These are phyloP conservation scores for Myripristis jacobus DNA, from an alignment of 2,797 vertebrate genomes.

Conservation along the genomic window DNA sequence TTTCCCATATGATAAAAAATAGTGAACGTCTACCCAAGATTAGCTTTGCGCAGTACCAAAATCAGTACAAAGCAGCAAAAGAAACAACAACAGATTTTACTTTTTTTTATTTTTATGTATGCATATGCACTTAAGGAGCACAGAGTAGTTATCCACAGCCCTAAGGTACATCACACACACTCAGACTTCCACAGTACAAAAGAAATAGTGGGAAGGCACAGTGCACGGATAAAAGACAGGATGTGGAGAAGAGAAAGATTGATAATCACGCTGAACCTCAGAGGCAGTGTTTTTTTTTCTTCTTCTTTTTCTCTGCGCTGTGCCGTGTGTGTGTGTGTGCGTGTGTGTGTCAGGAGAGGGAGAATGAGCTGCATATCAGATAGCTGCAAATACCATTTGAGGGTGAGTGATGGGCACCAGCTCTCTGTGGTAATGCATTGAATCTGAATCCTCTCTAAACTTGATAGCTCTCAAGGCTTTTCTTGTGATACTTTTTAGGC, in stretches of 20 bases:
- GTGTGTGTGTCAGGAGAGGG: background rate
- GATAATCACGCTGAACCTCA: background rate
- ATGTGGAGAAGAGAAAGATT: background rate
- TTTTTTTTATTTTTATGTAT: no score
- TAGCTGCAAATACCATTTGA: slow-evolving; percentile 8
- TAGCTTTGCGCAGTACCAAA: background rate
- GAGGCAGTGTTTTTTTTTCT: background rate
- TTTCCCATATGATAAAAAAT: background rate
- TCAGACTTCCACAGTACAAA: slow-evolving; percentile 12
- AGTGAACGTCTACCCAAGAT: background rate
- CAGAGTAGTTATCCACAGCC: background rate
- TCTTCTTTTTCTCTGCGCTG: no score
- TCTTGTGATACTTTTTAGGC: slow-evolving; percentile 13
- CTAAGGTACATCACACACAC: slow-evolving; percentile 1
- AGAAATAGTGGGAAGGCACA: slow-evolving; percentile 5
- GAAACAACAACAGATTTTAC: no score
- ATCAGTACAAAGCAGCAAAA: no score
- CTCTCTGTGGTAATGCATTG: slow-evolving; percentile 21
- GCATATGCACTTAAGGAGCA: background rate
- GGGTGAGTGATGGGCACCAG: slow-evolving; percentile 34
- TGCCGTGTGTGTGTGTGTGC: background rate
- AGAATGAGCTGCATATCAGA: slow-evolving; percentile 37
- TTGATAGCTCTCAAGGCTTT: slow-evolving; percentile 15
- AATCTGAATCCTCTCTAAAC: slow-evolving; percentile 23
- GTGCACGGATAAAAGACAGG: background rate